A percentile compares a stretch with the other conserved stretches of the same genome.
Evolutionary conservation across 2,113 vertebrate species (phyloP).

Genomic region (Aix galericulata): DNA sequence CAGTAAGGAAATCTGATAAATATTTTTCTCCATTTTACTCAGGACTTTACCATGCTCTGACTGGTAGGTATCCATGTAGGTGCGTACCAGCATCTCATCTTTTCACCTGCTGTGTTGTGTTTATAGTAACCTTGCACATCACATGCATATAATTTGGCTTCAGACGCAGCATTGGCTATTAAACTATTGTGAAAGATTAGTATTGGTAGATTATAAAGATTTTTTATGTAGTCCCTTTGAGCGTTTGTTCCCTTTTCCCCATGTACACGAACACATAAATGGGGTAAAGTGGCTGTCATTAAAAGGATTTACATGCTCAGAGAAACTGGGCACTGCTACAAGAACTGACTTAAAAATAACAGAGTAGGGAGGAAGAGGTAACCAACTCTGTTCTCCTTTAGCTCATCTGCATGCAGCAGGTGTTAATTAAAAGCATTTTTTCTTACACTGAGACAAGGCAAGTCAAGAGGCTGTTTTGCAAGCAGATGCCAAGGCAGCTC

Average conservation of each 20-base stretch:
- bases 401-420: neutral
- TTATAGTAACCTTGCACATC: neutral
- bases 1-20: neutral
- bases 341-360: neutral
- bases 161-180: rapidly evolving
- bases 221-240: neutral
- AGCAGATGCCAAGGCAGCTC: constrained; percentile 41
- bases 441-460: neutral
- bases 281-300: neutral
- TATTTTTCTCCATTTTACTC: neutral
- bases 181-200: neutral
- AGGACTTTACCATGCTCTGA: neutral
- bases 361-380: neutral
- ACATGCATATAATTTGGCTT: neutral
- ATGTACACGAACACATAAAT: neutral
- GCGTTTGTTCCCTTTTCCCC: neutral
- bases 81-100: neutral
- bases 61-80: neutral
- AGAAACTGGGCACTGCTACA: neutral
- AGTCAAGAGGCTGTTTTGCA: neutral
- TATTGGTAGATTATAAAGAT: neutral
- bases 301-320: neutral
- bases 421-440: neutral
- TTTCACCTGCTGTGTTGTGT: neutral
- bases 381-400: neutral